Percentiles rank a stretch among this genome's conserved stretches.
phyloP scores from a whole-genome alignment of 2,113 vertebrate species.

The Dissostichus mawsoni region DNA sequence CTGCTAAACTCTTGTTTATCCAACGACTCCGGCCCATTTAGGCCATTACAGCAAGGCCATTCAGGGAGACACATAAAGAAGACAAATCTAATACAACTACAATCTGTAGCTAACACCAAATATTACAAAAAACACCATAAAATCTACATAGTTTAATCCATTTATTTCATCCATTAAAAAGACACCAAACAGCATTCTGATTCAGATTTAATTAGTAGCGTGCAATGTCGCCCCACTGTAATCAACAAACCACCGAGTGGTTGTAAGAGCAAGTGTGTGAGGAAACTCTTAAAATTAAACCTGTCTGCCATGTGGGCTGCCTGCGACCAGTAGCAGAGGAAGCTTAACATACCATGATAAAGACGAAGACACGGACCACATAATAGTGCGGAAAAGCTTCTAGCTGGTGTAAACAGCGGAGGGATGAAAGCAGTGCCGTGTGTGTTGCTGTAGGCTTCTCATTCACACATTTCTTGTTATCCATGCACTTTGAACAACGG shows the following conservation, averaged over 20 bases:
- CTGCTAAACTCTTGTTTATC: constrained; percentile 91
- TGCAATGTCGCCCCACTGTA: neutral
- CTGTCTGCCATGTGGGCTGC: constrained; percentile 54
- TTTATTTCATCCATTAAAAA: constrained; percentile 3
- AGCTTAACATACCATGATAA: constrained; percentile 52
- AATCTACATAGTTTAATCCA: constrained; percentile 9
- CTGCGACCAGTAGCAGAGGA: constrained; percentile 62
- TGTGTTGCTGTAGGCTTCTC: constrained; percentile 10
- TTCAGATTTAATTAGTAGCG: constrained; percentile 33
- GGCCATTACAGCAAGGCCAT: constrained; percentile 69
- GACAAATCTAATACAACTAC: constrained; percentile 49
- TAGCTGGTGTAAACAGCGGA: constrained; percentile 53
- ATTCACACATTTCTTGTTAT: constrained; percentile 29
- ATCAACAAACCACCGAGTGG: constrained; percentile 42
- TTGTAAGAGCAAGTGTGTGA: constrained; percentile 50
- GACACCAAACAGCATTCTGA: constrained; percentile 5
- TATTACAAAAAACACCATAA: constrained; percentile 5
- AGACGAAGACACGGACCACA: constrained; percentile 63
- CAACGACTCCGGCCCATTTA: constrained; percentile 84
- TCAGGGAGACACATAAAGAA: constrained; percentile 38
- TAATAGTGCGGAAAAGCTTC: constrained; percentile 49
- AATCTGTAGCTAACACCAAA: constrained; percentile 33
- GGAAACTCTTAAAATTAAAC: constrained; percentile 55
- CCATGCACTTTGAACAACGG: constrained; percentile 14
- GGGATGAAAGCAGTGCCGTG: constrained; percentile 44